Conservation (phyloP, 2,888 invertebrate genomes). For the Ypsolopha sequella region DNA sequence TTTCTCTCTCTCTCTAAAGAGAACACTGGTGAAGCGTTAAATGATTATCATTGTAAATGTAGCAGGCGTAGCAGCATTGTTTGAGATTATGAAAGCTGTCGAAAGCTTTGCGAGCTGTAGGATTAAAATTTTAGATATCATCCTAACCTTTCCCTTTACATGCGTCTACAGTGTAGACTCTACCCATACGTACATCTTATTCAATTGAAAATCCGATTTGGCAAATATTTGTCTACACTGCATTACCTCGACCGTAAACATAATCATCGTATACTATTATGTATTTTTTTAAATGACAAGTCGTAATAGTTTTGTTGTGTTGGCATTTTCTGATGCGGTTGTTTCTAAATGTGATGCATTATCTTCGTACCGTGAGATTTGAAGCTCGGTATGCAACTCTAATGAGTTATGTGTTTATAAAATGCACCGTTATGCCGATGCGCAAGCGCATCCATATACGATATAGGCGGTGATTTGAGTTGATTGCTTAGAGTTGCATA, state of each 20-base stretch:
- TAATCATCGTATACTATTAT: neutral
- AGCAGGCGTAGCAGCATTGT: slow-evolving; percentile 34
- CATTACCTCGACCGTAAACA: neutral
- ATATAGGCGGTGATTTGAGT: slow-evolving; percentile 34
- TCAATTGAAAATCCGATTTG: no score
- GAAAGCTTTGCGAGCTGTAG: neutral
- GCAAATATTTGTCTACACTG: no score
- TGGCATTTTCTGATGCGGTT: neutral
- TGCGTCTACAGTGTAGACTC: no score
- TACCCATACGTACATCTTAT: no score
- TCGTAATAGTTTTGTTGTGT: neutral
- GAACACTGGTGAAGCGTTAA: slow-evolving; percentile 48
- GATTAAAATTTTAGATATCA: neutral
- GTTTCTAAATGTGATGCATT: neutral
- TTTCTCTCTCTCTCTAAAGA: slow-evolving; percentile 55
- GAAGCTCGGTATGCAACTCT: slow-evolving; percentile 7
- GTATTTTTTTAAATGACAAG: neutral
- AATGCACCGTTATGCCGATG: slow-evolving; percentile 45
- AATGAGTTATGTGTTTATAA: slow-evolving; percentile 48
- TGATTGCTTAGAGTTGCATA: slow-evolving; percentile 32
- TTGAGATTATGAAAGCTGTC: slow-evolving; percentile 4
- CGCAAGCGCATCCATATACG: slow-evolving; percentile 21
- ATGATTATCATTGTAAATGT: slow-evolving; percentile 61
- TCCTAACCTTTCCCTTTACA: no score
- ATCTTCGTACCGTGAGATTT: neutral